phyloP scores from a whole-genome alignment of 2,888 invertebrate genomes.

The Empis stercorea region DNA sequence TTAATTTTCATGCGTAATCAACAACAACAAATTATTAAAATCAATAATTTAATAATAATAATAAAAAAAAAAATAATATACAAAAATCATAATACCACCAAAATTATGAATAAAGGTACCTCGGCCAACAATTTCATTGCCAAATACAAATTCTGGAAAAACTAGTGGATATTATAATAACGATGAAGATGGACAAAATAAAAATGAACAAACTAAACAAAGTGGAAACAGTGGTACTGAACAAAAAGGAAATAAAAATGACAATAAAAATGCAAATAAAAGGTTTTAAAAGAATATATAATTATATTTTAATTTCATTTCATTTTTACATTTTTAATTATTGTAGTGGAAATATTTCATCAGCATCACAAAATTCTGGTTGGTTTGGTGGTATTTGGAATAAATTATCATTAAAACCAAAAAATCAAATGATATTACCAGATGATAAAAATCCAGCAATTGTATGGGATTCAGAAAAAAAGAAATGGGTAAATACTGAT shows the following conservation, averaged over 20 bases:
- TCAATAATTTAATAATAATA: neutral
- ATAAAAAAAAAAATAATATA: neutral
- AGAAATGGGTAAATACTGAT: slow-evolving; percentile 77
- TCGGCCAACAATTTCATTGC: slow-evolving; percentile 44
- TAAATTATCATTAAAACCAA: slow-evolving; percentile 67
- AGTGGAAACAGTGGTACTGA: neutral
- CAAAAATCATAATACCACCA: too few relatives aligned
- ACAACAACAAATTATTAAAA: neutral
- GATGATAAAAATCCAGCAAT: slow-evolving; percentile 90
- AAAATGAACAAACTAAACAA: slow-evolving; percentile 14
- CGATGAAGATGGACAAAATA: slow-evolving; percentile 12
- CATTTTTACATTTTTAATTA: neutral
- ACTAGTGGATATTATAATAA: slow-evolving; percentile 24
- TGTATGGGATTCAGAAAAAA: slow-evolving; percentile 81
- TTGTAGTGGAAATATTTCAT: slow-evolving; percentile 18
- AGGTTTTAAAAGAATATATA: slow-evolving; percentile 1
- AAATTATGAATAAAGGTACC: slow-evolving; percentile 10
- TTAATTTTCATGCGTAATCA: neutral
- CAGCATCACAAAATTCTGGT: slow-evolving; percentile 36
- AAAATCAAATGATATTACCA: slow-evolving; percentile 91
- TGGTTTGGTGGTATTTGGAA: slow-evolving; percentile 84
- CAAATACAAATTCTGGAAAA: slow-evolving; percentile 36
- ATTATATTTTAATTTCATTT: neutral
- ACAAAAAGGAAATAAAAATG: neutral
- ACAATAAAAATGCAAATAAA: slow-evolving; percentile 7